Percentiles rank a stretch among this genome's conserved stretches.
These are phyloP conservation scores for Hippoglossus hippoglossus DNA, from an alignment of 2,797 vertebrate species.

Conservation along the genomic window DNA sequence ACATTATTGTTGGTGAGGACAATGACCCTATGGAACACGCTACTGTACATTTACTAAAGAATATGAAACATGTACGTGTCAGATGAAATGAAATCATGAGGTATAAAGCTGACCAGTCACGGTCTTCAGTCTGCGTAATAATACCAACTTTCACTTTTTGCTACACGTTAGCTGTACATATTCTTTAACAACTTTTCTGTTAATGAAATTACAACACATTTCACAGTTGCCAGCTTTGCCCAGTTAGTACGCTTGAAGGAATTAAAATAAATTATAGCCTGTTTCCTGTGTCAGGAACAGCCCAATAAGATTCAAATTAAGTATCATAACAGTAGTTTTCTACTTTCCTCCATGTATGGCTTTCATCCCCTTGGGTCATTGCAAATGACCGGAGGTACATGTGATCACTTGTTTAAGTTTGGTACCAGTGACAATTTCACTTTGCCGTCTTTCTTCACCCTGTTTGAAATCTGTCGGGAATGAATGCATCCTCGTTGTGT, in stretches of 20 bases:
- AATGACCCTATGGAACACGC: too few relatives aligned
- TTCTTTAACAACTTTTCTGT: neutral
- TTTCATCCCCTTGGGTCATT: constrained; percentile 12
- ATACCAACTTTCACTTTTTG: neutral
- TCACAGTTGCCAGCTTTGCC: constrained; percentile 14
- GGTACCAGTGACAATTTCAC: neutral
- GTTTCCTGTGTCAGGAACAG: neutral
- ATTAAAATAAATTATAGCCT: constrained; percentile 3
- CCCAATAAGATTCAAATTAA: neutral
- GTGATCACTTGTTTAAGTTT: neutral
- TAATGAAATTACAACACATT: constrained; percentile 17
- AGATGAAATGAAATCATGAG: neutral
- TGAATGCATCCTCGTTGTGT: constrained; percentile 11
- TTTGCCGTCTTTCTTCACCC: constrained; percentile 13
- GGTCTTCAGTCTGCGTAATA: neutral
- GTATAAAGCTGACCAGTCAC: neutral
- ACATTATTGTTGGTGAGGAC: too few relatives aligned
- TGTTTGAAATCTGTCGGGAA: constrained; percentile 13
- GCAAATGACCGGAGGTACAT: neutral
- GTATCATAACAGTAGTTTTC: constrained; percentile 7
- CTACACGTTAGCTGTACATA: neutral
- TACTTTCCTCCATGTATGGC: neutral
- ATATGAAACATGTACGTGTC: neutral
- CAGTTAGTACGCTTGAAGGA: neutral
- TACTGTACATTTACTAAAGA: too few relatives aligned